Conservation (phyloP, 2,113 vertebrate genomes). For the Rhea pennata region DNA sequence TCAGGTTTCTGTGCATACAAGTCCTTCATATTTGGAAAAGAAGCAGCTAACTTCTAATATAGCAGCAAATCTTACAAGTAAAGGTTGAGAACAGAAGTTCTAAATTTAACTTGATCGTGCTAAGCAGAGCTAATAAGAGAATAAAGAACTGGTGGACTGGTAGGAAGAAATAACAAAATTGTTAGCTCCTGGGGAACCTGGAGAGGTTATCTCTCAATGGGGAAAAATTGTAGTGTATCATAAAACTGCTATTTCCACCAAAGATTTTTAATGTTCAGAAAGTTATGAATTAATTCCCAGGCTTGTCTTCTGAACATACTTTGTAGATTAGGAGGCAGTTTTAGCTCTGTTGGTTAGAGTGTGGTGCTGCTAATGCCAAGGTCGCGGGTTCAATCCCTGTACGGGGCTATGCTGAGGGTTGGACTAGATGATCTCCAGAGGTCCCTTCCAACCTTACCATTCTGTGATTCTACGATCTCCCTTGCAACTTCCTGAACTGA, state of each 20-base stretch:
- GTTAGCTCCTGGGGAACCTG: background rate
- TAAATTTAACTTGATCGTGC: background rate
- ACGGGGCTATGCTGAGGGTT: no score
- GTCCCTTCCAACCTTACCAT: no score
- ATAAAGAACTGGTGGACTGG: background rate
- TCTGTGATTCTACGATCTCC: background rate
- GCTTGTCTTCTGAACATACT: background rate
- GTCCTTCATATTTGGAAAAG: background rate
- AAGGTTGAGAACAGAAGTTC: background rate
- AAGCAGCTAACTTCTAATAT: background rate
- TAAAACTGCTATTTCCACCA: background rate
- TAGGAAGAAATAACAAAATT: background rate
- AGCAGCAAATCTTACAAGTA: background rate
- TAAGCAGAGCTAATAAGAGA: background rate
- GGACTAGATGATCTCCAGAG: no score
- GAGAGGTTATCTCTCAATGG: background rate
- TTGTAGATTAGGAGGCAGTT: background rate
- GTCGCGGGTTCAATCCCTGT: no score
- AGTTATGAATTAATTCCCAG: background rate
- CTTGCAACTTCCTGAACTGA: background rate
- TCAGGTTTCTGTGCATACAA: background rate
- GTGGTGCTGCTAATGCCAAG: no score
- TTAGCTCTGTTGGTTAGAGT: no score
- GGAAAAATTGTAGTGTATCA: background rate
- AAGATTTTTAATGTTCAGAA: background rate